Evolutionary conservation across 2,888 invertebrate species (phyloP), one percentile per base, ranked within the genome.

Genomic region (Deilephila porcellus): DNA sequence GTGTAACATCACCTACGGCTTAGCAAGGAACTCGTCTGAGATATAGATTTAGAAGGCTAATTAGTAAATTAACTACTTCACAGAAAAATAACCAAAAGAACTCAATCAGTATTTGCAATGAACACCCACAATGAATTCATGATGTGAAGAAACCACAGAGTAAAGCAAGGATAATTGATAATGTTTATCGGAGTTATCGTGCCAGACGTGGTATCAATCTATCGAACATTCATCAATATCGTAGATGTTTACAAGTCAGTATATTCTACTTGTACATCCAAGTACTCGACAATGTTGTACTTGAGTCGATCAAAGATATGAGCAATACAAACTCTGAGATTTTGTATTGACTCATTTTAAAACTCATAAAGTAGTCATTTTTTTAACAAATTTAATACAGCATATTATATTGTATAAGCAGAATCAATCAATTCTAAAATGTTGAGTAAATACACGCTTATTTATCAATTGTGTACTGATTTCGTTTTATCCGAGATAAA

Each of bases 231-330:
- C 67, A 52, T 67, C 67, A 67, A 52, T 11, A 52, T 67, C 67
- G 45, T 73, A 59, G 25, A 59, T 73, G 67, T 73, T 73, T 73
- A 73, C 59, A 25, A 29, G 52, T 60, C n/a, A 25, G 25, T 67
- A 17, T 25, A 62, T n/a, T 60, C 62, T 45, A 60, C 45, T 71
- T 29, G 17, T 29, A 29, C 25, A 60, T 60, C 17, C 32, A 32
- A 62, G 19, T 32, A 62, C 14, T 17, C 19, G 6, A 62, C 7
- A 32, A 62, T 60, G 25, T 29, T 60, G 11, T 45, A 60, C 60
- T 60, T 60, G 62, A 34, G 6, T 62, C 17, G 17, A 62, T 62
- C 19, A 32, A 17, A 62, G 19, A 62, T 32, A 62, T 62, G 62
- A 6, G 56, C 17, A 45, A 45, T 56, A 56, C n/a, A 56, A 56